Base-by-base conservation (phyloP, 1,140 invertebrate genomes). In the Steinernema khuongi region DNA sequence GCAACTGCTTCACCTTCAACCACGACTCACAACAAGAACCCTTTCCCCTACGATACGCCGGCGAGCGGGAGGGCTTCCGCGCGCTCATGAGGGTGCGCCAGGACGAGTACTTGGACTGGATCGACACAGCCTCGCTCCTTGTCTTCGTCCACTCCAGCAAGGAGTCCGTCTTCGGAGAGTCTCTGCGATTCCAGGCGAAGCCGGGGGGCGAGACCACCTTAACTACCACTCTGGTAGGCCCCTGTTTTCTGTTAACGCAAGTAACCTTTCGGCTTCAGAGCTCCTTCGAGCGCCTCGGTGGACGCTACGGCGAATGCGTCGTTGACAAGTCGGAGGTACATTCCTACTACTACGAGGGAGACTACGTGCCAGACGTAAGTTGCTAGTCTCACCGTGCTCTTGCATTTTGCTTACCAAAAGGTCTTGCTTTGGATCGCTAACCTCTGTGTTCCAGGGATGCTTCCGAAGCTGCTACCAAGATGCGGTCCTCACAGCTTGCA, bases 281-380 rank as follows among this genome's bases (percentile, higher is more conserved):
- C 18, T 11, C 44, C 0, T 78, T 73, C 73, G 44, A 50, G 17
- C 74, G 76, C 29, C 74, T 77, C 18, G 75, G 77, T 29, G 71
- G 75, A 17, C 41, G 43, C 18, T 78, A 78, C 36, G 77, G 77
- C 22, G 71, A 67, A 60, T 78, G 77, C 44, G 36, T 78, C 1
- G 70, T 73, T 19, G 60, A 71, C 30, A 60, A 66, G 2, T 41
- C 19, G 0, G 77, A 78, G 31, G 77, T 78, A 1, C 50, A 67
- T 19, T 67, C 68, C 4, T 78, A 74, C 32, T 78, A 78, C 33
- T 78, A 76, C 32, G 43, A 68, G 0, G 76, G 76, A 44, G 50
- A 68, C 0, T 77, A 77, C 44, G 72, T 74, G n/a, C 74, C 73
- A 41, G 73, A 71, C 31, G 75, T 77, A n/a, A 76, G 73, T 29